These are phyloP conservation scores for Melanophora roralis DNA, from an alignment of 2,888 invertebrate species.

Conservation along the genomic window DNA sequence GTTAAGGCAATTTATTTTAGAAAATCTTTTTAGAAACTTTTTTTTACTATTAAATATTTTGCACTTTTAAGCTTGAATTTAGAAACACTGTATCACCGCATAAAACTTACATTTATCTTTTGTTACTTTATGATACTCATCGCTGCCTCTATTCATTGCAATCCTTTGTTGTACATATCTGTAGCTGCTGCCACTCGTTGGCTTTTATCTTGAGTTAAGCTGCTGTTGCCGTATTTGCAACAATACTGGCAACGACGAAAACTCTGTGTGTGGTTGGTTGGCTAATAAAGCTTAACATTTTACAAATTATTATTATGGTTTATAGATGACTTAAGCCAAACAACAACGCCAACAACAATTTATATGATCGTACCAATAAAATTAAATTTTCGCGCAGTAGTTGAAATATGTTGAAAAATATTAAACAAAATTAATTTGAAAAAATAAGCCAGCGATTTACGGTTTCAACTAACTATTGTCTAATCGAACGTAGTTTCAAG, in stretches of 20 bases:
- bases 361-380: neutral
- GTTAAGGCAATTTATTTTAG: no score
- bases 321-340: conserved; percentile 38
- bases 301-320: conserved; percentile 59
- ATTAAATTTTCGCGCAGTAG: neutral
- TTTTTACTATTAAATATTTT: no score
- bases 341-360: neutral
- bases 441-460: conserved; percentile 8
- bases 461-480: conserved; percentile 25
- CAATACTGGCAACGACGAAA: neutral
- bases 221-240: neutral
- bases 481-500: conserved; percentile 33
- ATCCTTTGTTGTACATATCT: conserved; percentile 20
- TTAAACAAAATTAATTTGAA: neutral
- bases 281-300: conserved; percentile 52
- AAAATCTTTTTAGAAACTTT: no score
- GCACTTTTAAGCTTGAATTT: no score
- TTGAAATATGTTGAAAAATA: conserved; percentile 6
- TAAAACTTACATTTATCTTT: no score
- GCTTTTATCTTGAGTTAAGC: neutral
- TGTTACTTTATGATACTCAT: conserved; percentile 50
- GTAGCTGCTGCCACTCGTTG: conserved; percentile 5
- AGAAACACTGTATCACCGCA: neutral
- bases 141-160: conserved; percentile 49
- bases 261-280: conserved; percentile 54